Percentiles rank a stretch among this genome's conserved stretches.
phyloP scores from a whole-genome alignment of 2,888 invertebrate species.

The Drosophila colorata region DNA sequence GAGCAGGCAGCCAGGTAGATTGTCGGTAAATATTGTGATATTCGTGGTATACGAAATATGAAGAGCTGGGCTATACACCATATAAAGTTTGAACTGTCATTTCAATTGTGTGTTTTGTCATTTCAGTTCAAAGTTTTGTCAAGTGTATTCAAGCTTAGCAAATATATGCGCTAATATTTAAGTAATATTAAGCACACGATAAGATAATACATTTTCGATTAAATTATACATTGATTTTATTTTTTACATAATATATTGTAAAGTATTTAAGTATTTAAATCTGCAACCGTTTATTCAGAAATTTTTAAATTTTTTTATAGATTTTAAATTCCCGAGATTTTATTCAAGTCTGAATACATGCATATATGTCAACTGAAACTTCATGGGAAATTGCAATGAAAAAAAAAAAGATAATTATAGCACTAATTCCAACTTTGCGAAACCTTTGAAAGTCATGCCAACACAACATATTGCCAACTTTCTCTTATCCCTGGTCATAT shows the following conservation, averaged over 20 bases:
- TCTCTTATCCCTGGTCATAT: conserved; percentile 20
- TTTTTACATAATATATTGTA: not conserved
- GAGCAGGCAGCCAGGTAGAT: conserved; percentile 10
- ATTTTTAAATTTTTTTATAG: no score
- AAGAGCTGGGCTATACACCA: not conserved
- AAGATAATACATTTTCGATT: not conserved
- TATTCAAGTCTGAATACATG: no score
- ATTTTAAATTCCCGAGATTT: no score
- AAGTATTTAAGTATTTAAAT: no score
- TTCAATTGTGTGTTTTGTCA: conserved; percentile 15
- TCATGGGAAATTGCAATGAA: no score
- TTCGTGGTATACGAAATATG: conserved; percentile 5
- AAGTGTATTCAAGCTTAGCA: not conserved
- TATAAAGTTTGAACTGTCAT: conserved; percentile 13
- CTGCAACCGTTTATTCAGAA: no score
- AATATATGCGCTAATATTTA: not conserved
- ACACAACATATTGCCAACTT: not conserved
- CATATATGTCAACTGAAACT: no score
- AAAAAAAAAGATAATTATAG: no score
- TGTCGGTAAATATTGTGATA: conserved; percentile 32
- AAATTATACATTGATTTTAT: no score
- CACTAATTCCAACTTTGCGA: not conserved
- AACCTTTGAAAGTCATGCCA: not conserved
- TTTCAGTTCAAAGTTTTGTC: conserved; percentile 10
- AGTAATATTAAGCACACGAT: not conserved